phyloP scores from a whole-genome alignment of 2,888 invertebrate species.

The Calameuta filiformis region DNA sequence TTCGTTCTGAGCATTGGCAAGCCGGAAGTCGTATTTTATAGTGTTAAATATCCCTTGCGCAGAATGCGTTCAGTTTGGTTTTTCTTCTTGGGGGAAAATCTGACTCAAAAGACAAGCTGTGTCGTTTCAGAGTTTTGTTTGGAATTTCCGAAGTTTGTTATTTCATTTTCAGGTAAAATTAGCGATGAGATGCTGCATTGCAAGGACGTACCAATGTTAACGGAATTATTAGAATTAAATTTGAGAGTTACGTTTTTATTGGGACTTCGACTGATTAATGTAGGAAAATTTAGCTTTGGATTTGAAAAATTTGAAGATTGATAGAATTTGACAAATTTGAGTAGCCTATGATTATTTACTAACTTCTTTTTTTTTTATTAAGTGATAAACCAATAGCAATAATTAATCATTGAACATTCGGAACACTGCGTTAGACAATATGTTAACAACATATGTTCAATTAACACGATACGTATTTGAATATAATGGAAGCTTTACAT shows the following conservation, averaged over 20 bases:
- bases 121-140: not conserved
- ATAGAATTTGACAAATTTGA: not conserved
- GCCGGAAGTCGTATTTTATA: not conserved
- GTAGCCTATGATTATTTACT: not conserved
- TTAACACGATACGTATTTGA: slow-evolving; percentile 12
- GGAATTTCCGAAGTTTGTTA: not conserved
- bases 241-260: too few relatives aligned
- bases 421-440: not conserved
- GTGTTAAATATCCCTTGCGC: not conserved
- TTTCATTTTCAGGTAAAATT: not conserved
- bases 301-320: too few relatives aligned
- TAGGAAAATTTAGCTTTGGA: too few relatives aligned
- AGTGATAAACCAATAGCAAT: not conserved
- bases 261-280: too few relatives aligned
- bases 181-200: not conserved
- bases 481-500: slow-evolving; percentile 19
- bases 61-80: not conserved
- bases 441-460: slow-evolving; percentile 8
- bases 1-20: not conserved
- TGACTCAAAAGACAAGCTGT: not conserved
- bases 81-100: not conserved
- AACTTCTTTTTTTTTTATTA: not conserved
- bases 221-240: not conserved
- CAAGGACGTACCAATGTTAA: not conserved
- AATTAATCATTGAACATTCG: not conserved